Evolutionary conservation across 2,797 vertebrate species (phyloP), one percentile per base, ranked within the genome.

Genomic region (Melanogrammus aeglefinus): DNA sequence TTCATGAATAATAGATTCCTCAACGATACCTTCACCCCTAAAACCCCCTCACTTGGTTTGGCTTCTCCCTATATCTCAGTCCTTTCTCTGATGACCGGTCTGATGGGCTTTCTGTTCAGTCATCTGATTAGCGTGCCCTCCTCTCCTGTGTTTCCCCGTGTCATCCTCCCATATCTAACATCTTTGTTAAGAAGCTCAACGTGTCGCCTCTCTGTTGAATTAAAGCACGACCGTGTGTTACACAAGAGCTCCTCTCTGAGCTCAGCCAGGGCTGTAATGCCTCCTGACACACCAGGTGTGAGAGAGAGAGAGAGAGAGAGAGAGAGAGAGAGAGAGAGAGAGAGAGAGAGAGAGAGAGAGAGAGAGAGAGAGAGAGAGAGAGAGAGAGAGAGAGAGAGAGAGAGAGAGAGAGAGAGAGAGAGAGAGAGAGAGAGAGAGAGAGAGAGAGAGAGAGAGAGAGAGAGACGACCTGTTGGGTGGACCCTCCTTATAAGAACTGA

Each of bases 131-230:
- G 63, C 63, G 6, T 80, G 31, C 38, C 27, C 47, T 73, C 78
- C 84, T 82, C 39, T 51, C 73, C 35, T 83, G 84, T 84, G 88
- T 91, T 86, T 88, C 24, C 63, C 57, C 6, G 47, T 51, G 47
- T 51, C 47, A 51, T 63, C 24, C 63, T 69, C n/a, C 24, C 63
- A 9, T 69, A 69, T 69, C 63, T 69, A 27, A 69, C 63, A 87
- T 90, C 83, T 77, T 73, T 31, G 81, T 66, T 41, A 47, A 82
- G 83, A 83, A 87, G 84, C 82, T 83, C 80, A 87, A 77, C 69
- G 31, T 75, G 73, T 72, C 66, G 87, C 87, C 82, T 80, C 84
- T 86, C 83, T 39, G 84, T 89, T 93, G 92, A 93, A 93, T 94
- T 92, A 93, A 92, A 89, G 80, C 77, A 81, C 83, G 82, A 83